A percentile compares a stretch with the other conserved stretches of the same genome.
These are phyloP conservation scores for Psilanteris sp. DNA, from an alignment of 1,140 invertebrate species.

Conservation along the genomic window DNA sequence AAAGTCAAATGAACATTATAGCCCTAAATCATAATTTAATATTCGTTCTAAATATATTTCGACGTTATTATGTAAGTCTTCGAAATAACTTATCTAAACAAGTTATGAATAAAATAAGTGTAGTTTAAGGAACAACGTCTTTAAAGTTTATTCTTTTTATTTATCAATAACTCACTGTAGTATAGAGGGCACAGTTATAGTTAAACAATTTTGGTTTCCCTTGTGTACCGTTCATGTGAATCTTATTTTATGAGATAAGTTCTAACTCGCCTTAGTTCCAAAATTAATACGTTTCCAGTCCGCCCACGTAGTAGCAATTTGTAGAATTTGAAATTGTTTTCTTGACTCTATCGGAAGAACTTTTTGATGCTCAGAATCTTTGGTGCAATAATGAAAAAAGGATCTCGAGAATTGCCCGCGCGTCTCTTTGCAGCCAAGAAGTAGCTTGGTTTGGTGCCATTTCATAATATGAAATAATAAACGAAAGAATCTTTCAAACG, in stretches of 20 bases:
- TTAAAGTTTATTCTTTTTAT: neutral
- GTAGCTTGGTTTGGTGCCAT: too few species aligned
- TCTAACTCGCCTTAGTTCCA: conserved; percentile 9
- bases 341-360: conserved; percentile 31
- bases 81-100: too few species aligned
- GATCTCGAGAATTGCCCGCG: too few species aligned
- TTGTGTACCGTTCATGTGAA: conserved; percentile 8
- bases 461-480: too few species aligned
- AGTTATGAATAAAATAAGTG: too few species aligned
- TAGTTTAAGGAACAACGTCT: too few species aligned
- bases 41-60: too few species aligned
- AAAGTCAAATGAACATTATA: too few species aligned
- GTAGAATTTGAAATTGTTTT: conserved; percentile 54
- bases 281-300: conserved; percentile 43
- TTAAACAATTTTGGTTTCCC: conserved; percentile 27
- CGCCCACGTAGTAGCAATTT: conserved; percentile 47
- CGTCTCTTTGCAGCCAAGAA: too few species aligned
- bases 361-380: conserved; percentile 42
- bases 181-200: neutral
- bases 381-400: conserved; percentile 41
- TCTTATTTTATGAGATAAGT: conserved; percentile 33
- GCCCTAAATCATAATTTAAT: too few species aligned
- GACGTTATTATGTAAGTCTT: too few species aligned
- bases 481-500: too few species aligned
- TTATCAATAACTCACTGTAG: neutral